Conservation (phyloP, 2,113 vertebrate genomes). For the Hepsetus odoe region DNA sequence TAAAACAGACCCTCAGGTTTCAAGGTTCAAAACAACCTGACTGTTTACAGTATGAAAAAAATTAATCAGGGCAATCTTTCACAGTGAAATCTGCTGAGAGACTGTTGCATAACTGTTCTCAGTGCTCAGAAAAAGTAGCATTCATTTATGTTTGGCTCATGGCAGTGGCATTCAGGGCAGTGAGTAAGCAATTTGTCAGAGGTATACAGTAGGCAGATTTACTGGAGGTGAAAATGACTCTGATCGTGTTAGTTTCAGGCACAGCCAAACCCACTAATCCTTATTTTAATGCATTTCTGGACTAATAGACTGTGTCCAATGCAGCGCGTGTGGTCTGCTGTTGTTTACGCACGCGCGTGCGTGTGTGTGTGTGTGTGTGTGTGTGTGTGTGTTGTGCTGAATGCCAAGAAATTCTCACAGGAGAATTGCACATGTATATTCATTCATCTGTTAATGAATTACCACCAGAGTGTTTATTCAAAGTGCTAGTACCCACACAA, state of each 20-base stretch:
- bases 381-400: background rate
- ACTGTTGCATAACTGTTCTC: conserved; percentile 33
- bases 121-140: background rate
- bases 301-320: conserved; percentile 46
- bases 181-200: conserved; percentile 48
- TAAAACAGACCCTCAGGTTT: background rate
- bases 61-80: conserved; percentile 9
- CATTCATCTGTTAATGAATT: conserved; percentile 3
- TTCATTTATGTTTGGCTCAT: conserved; percentile 45
- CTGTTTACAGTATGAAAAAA: conserved; percentile 15
- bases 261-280: conserved; percentile 35
- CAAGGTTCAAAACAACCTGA: background rate
- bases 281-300: conserved; percentile 46
- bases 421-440: conserved; percentile 3
- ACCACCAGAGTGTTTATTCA: background rate
- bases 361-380: background rate
- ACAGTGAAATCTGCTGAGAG: background rate
- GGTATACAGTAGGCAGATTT: conserved; percentile 21
- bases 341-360: background rate
- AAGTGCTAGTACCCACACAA: background rate
- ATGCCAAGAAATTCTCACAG: background rate
- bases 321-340: background rate
- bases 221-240: conserved; percentile 40
- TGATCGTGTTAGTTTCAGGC: conserved; percentile 36
- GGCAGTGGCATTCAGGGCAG: conserved; percentile 32